Conservation (phyloP, 1,140 invertebrate species). For the Trichomalopsis sarcophagae region DNA sequence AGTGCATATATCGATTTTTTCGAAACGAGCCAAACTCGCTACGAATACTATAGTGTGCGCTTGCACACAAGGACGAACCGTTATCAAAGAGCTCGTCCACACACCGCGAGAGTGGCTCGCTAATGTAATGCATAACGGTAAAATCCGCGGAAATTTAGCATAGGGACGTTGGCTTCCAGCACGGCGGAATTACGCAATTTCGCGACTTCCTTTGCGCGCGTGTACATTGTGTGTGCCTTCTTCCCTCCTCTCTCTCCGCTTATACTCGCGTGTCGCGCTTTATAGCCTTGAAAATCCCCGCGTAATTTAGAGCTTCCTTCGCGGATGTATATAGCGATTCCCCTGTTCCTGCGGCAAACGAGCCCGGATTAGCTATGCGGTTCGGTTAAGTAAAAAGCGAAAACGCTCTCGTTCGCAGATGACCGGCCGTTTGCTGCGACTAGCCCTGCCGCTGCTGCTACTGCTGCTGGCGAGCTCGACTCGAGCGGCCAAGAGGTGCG, state of each 20-base stretch:
- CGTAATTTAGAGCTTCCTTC: background rate
- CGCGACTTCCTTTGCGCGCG: slow-evolving; percentile 1
- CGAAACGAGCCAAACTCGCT: too few relatives aligned
- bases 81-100: too few relatives aligned
- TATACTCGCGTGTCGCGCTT: background rate
- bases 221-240: background rate
- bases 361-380: too few relatives aligned
- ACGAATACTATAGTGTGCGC: too few relatives aligned
- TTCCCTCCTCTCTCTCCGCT: too few relatives aligned
- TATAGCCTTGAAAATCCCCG: background rate
- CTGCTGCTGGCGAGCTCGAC: slow-evolving; percentile 40
- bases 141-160: background rate
- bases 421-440: slow-evolving; percentile 57
- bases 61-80: background rate
- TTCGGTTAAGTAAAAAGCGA: slow-evolving; percentile 6
- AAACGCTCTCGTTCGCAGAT: slow-evolving; percentile 62
- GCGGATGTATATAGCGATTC: background rate
- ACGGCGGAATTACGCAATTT: slow-evolving; percentile 36
- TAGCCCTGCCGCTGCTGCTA: slow-evolving; percentile 54
- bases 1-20: slow-evolving; percentile 34
- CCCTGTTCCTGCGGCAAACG: background rate
- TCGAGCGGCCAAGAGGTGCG: slow-evolving; percentile 73
- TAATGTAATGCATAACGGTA: slow-evolving; percentile 35
- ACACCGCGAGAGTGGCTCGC: background rate
- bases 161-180: slow-evolving; percentile 6